Evolutionary conservation across 2,113 vertebrate genomes (phyloP).

Genomic region (Vicugna pacos): DNA sequence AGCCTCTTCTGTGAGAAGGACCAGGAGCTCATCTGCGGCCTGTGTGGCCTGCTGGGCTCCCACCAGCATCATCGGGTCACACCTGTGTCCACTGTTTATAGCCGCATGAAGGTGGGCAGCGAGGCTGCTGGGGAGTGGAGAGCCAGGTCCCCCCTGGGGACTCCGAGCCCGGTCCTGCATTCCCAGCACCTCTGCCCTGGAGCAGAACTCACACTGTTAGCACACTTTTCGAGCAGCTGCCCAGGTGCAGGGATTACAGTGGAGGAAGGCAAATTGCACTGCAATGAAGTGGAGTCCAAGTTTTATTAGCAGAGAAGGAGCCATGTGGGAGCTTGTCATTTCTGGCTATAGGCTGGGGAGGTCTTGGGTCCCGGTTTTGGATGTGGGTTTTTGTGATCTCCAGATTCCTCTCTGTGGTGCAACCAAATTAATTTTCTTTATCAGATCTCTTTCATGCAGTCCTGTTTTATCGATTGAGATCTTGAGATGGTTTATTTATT

Average conservation of each 20-base stretch:
- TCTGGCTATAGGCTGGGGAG: background rate
- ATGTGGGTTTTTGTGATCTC: background rate
- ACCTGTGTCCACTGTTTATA: constrained; percentile 88
- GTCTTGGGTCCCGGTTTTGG: background rate
- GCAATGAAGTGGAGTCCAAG: background rate
- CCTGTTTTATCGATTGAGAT: background rate
- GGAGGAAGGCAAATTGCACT: background rate
- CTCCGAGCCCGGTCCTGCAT: accelerated
- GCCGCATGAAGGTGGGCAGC: constrained; percentile 91
- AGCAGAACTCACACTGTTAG: accelerated
- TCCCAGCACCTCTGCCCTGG: no score
- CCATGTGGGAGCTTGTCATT: background rate
- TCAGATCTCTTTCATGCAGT: background rate
- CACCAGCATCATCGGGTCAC: constrained; percentile 90
- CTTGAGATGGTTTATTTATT: background rate
- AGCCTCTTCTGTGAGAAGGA: constrained; percentile 93
- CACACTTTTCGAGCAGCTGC: background rate
- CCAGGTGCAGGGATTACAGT: background rate
- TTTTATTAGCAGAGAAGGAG: background rate
- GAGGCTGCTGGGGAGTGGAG: accelerated
- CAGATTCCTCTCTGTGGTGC: background rate
- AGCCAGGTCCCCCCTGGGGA: accelerated
- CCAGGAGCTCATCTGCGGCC: constrained; percentile 90
- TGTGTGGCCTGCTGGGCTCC: constrained; percentile 91
- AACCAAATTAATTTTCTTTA: background rate